Evolutionary conservation across 2,888 invertebrate species (phyloP).

Genomic region (Molorchus minor): DNA sequence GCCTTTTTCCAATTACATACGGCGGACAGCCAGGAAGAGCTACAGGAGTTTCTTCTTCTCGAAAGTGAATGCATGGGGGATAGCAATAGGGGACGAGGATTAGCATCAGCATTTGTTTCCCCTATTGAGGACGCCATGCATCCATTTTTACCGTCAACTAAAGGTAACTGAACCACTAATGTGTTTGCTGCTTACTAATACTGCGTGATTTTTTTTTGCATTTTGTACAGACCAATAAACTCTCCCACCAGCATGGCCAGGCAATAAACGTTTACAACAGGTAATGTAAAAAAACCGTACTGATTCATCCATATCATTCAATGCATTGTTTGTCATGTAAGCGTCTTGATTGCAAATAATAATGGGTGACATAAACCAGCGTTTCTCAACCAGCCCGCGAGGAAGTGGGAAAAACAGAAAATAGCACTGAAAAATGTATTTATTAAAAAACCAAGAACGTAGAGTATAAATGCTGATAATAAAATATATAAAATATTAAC

Average conservation of each 20-base stretch:
- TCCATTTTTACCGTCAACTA: conserved; percentile 19
- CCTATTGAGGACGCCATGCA: conserved; percentile 25
- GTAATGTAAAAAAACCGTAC: conserved; percentile 35
- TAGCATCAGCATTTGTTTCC: conserved; percentile 62
- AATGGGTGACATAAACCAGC: too few relatives aligned
- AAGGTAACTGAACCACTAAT: conserved; percentile 40
- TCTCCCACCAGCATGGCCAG: conserved; percentile 48
- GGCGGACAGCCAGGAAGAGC: conserved; percentile 70
- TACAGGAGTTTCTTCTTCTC: conserved; percentile 69
- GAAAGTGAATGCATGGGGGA: conserved; percentile 69
- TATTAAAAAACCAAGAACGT: too few relatives aligned
- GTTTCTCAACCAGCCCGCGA: too few relatives aligned
- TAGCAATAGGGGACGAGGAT: conserved; percentile 60
- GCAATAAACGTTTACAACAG: conserved; percentile 46
- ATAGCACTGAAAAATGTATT: too few relatives aligned
- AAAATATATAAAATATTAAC: too few relatives aligned
- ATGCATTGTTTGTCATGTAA: conserved; percentile 10
- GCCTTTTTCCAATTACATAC: conserved; percentile 68
- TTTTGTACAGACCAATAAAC: conserved; percentile 49
- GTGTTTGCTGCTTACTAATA: conserved; percentile 46
- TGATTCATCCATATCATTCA: conserved; percentile 5
- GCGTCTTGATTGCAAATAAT: conserved; percentile 3
- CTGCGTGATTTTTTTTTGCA: conserved; percentile 44
- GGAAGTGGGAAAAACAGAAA: too few relatives aligned
- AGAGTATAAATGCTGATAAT: too few relatives aligned